Base-by-base conservation (phyloP, 23 tunicate genomes). In the Halocynthia roretzi region DNA sequence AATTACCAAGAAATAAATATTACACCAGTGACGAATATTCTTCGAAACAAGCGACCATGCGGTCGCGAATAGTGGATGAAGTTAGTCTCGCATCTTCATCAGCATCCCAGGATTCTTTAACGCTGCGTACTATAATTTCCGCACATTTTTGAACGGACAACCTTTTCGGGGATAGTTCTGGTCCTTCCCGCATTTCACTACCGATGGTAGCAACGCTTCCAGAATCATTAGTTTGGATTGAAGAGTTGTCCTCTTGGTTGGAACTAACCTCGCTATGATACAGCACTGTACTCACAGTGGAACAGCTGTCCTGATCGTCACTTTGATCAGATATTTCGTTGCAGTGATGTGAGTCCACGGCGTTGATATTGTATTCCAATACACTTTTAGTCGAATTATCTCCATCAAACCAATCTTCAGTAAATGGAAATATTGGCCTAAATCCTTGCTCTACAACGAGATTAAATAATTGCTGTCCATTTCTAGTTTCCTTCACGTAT, bases 21-120 rank as follows among this genome's bases (percentile, higher is more conserved):
- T 4, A 31, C 44, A 31, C 44, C 44, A 31, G 44, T 31, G 44
- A 31, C 44, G 44, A 31, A 31, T 31, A 31, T 4, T 31, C 44
- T 31, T 31, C 44, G 44, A 31, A 4, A 31, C 44, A 31, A 0
- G 44, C 44, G 4, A 31, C 44, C 44, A 65, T 65, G 31, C 92
- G 85, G 9, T 54, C 65, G 12, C 58, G 14, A 6, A 86, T 85
- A 62, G 87, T 78, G 8, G 94, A 54, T 11, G 94, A 87, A 12
- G 87, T 11, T 7, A 83, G 71, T 31, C 94, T 62, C 12, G 81
- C 71, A 6, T 83, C 94, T 78, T 88, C 94, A 61, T 88, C 94
- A 50, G 67, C 67, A 54, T 88, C 94, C 94, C 94, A 88, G 58
- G 86, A 83, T 10, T 78, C 86, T 68, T 64, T 19, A 4, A 87